A percentile compares a stretch with the other conserved stretches of the same genome.
phyloP scores from a whole-genome alignment of 2,797 vertebrate species.

The Emydoidea blandingii region DNA sequence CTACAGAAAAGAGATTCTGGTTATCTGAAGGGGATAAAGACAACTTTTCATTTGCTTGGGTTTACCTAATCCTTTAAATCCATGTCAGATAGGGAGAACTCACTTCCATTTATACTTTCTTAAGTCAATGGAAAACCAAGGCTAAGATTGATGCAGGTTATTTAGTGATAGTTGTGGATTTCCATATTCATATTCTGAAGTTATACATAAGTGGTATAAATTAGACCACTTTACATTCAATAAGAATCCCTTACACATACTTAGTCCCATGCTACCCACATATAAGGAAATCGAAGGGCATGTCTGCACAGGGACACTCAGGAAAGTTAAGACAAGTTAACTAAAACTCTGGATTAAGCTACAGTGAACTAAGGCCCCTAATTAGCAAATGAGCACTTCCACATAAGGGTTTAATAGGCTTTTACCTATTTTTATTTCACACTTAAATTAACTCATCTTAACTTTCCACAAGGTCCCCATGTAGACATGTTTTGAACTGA shows the following conservation, averaged over 20 bases:
- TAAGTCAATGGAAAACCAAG: not conserved
- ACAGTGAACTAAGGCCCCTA: not conserved
- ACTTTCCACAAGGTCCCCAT: not conserved
- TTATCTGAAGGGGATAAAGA: not conserved
- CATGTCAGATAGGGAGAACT: not conserved
- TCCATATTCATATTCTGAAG: not conserved
- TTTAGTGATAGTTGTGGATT: not conserved
- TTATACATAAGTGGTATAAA: not conserved
- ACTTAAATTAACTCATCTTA: not conserved
- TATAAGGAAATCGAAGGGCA: not conserved
- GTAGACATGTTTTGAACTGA: not conserved
- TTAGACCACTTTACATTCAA: not conserved
- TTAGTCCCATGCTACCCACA: not conserved
- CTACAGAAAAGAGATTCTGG: not conserved
- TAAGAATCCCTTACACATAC: not conserved
- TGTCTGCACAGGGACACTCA: not conserved
- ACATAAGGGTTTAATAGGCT: not conserved
- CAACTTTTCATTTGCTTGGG: not conserved
- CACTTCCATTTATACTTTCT: not conserved
- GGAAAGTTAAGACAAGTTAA: not conserved
- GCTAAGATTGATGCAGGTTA: not conserved
- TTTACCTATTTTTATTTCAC: not conserved
- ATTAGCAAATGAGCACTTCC: not conserved
- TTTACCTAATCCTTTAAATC: not conserved
- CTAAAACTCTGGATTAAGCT: not conserved